phyloP scores from a whole-genome alignment of 2,888 invertebrate species.

The Amphipoea lucens region DNA sequence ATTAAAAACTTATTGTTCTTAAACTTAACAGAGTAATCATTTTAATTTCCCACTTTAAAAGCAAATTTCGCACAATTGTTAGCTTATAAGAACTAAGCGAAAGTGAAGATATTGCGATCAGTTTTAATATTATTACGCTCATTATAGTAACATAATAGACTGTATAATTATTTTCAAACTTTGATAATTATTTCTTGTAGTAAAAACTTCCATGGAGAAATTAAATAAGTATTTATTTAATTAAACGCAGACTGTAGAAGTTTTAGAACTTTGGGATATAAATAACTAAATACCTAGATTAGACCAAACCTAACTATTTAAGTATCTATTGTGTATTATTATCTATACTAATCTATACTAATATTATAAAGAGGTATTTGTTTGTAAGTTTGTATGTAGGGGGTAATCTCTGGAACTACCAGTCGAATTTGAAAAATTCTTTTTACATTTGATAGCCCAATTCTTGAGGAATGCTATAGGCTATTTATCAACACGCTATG shows the following conservation, averaged over 20 bases:
- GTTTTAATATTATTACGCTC: conserved; percentile 29
- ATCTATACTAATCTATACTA: no score
- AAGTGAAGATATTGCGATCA: conserved; percentile 19
- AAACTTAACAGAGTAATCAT: conserved; percentile 32
- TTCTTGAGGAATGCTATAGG: no score
- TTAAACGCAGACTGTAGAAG: not conserved
- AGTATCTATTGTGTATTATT: not conserved
- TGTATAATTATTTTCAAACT: conserved; percentile 38
- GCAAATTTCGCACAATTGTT: conserved; percentile 44
- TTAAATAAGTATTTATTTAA: conserved; percentile 19
- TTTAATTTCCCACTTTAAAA: conserved; percentile 36
- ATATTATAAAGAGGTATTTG: no score
- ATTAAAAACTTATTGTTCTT: conserved; percentile 40
- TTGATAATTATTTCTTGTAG: conserved; percentile 32
- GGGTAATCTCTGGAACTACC: no score
- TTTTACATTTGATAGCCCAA: no score
- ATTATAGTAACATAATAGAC: conserved; percentile 21
- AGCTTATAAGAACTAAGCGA: conserved; percentile 29
- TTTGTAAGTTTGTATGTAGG: no score
- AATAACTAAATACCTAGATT: conserved; percentile 1
- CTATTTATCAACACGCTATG: no score
- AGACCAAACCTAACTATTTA: not conserved
- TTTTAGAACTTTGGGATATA: conserved; percentile 13
- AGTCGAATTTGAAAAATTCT: no score
- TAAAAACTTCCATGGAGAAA: conserved; percentile 16